These are phyloP conservation scores for Archilochus colubris DNA, from an alignment of 2,113 vertebrate genomes.

Conservation along the genomic window DNA sequence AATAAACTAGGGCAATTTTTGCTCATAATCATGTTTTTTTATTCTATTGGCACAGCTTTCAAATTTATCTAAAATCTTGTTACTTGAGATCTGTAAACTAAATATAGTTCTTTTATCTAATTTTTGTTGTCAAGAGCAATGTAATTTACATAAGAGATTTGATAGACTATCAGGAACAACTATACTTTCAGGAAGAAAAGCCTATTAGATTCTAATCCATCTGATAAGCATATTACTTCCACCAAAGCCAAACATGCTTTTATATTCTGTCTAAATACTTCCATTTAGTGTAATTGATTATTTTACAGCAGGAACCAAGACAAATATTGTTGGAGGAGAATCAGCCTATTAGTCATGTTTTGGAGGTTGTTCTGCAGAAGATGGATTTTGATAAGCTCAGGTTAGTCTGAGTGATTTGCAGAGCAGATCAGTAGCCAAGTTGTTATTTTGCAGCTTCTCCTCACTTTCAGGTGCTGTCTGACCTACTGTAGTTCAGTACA, in stretches of 20 bases:
- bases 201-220: constrained; percentile 62
- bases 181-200: constrained; percentile 31
- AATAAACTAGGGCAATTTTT: not conserved
- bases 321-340: constrained; percentile 32
- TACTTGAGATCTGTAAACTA: constrained; percentile 46
- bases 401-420: not conserved
- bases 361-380: constrained; percentile 14
- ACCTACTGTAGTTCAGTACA: not conserved
- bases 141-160: constrained; percentile 49
- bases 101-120: constrained; percentile 49
- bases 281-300: constrained; percentile 60
- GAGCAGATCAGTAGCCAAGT: not conserved
- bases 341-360: constrained; percentile 44
- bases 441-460: not conserved
- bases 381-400: not conserved
- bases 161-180: constrained; percentile 40
- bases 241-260: constrained; percentile 33
- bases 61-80: constrained; percentile 48
- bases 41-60: not conserved
- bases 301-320: constrained; percentile 41
- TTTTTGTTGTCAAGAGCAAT: constrained; percentile 43
- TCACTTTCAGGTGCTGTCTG: not conserved
- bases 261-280: constrained; percentile 42
- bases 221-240: constrained; percentile 54
- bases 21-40: constrained; percentile 26